Base-by-base conservation (phyloP, 1,140 invertebrate species). In the Dendroctonus valens region DNA sequence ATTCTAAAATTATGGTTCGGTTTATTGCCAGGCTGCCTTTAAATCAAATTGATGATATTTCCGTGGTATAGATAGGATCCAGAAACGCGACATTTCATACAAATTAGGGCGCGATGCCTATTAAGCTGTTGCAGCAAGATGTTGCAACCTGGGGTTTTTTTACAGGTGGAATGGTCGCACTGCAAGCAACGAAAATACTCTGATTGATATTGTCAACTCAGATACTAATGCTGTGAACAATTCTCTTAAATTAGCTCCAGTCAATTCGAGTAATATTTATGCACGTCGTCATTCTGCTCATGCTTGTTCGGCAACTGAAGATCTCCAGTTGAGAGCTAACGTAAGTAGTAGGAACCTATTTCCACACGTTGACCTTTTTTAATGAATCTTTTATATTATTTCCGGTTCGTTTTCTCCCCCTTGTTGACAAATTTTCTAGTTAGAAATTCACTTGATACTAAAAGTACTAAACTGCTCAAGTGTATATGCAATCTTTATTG, bases 201-300 rank as follows among this genome's bases (percentile, higher is more conserved):
- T 72, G 9, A 12, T 72, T 40, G 70, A 73, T 59, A 51, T 74
- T 8, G 44, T 75, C 41, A 70, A 70, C 62, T 62, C 53, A 15
- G 69, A 71, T 41, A 59, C 55, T 48, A 59, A 67, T 26, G 41
- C 6, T 40, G 40, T 66, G 46, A 69, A 67, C 14, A 64, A 70
- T 12, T 69, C 72, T 0, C 67, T 77, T 12, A 74, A 69, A 11
- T 67, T 77, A 55, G 71, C 70, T 12, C 75, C 75, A 26, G 70
- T 74, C 41, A 76, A 75, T 59, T 70, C 75, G 14, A 66, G 55
- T 37, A 73, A 74, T 57, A 76, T 77, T 50, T 77, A 77, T 52
- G 71, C 75, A n/a, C 68, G 75, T 52, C 70, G 76, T 52, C 76
- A 76, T 65, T 78, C 76, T 5, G 70, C 74, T 9, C 75, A 77